Percentiles rank a stretch among this genome's conserved stretches.
Evolutionary conservation across 1,140 invertebrate genomes (phyloP).

Genomic region (Diprion similis): DNA sequence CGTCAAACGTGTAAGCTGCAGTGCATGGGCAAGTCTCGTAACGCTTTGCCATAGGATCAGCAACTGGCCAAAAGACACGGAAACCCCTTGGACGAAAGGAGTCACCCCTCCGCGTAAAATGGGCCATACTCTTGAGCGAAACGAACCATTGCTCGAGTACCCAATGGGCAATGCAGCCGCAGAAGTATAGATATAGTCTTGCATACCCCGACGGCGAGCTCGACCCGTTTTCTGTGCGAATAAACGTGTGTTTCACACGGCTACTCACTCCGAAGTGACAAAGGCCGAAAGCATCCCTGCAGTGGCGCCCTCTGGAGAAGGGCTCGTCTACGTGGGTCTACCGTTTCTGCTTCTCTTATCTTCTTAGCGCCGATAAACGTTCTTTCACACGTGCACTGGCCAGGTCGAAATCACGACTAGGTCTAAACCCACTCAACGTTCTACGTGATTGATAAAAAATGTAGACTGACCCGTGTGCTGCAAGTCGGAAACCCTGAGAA

Average conservation of each 20-base stretch:
- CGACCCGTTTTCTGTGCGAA: not conserved
- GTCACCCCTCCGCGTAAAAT: slow-evolving; percentile 53
- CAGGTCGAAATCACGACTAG: slow-evolving; percentile 50
- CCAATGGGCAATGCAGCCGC: slow-evolving; percentile 59
- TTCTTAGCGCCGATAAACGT: slow-evolving; percentile 24
- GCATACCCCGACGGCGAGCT: too few relatives aligned
- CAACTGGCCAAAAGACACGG: slow-evolving; percentile 13
- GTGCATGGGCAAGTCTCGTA: not conserved
- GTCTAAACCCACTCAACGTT: slow-evolving; percentile 36
- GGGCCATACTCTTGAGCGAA: slow-evolving; percentile 61
- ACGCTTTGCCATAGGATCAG: not conserved
- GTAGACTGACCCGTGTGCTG: slow-evolving; percentile 26
- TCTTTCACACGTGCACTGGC: slow-evolving; percentile 25
- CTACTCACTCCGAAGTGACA: not conserved
- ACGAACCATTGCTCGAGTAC: slow-evolving; percentile 61
- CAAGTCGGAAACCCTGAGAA: too few relatives aligned
- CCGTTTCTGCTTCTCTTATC: slow-evolving; percentile 24
- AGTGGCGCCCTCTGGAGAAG: not conserved
- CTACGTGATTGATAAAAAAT: slow-evolving; percentile 56
- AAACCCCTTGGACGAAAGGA: slow-evolving; percentile 43
- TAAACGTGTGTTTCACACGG: not conserved
- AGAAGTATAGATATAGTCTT: slow-evolving; percentile 17
- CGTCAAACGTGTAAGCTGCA: not conserved
- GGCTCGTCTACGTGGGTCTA: slow-evolving; percentile 2
- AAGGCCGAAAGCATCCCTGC: not conserved